A percentile compares a stretch with the other conserved stretches of the same genome.
These are phyloP conservation scores for Pseudomugil tenellus DNA, from an alignment of 2,797 vertebrate genomes.

Conservation along the genomic window DNA sequence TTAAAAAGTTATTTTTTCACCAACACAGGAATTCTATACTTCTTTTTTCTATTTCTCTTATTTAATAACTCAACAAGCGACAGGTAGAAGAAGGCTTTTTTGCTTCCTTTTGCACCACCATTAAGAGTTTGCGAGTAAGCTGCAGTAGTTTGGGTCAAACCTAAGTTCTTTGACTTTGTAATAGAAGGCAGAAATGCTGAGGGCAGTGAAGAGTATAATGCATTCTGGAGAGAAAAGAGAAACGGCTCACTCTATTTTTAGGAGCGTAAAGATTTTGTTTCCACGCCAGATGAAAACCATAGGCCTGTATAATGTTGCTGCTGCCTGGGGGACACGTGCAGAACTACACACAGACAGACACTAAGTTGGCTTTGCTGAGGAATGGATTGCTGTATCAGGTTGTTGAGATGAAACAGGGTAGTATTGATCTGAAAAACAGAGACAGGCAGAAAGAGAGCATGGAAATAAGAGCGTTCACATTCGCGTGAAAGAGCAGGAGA, in stretches of 20 bases:
- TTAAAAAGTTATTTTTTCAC: not conserved
- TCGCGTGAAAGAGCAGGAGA: slow-evolving; percentile 71
- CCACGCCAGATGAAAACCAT: slow-evolving; percentile 77
- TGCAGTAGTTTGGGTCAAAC: slow-evolving; percentile 40
- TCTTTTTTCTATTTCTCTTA: not conserved
- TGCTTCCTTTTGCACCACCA: slow-evolving; percentile 1
- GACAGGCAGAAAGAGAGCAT: slow-evolving; percentile 41
- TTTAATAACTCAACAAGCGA: slow-evolving; percentile 5
- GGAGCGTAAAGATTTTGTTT: slow-evolving; percentile 75
- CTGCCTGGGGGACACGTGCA: slow-evolving; percentile 60
- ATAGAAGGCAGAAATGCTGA: slow-evolving; percentile 52
- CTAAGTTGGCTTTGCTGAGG: slow-evolving; percentile 38
- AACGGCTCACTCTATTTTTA: slow-evolving; percentile 73
- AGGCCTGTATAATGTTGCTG: slow-evolving; percentile 70
- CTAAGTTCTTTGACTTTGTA: slow-evolving; percentile 63
- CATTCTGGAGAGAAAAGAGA: slow-evolving; percentile 67
- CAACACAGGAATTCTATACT: not conserved
- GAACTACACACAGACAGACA: slow-evolving; percentile 6
- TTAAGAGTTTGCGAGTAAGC: slow-evolving; percentile 33
- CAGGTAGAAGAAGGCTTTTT: slow-evolving; percentile 4
- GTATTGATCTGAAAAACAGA: slow-evolving; percentile 76
- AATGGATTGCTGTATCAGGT: slow-evolving; percentile 54
- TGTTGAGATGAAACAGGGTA: slow-evolving; percentile 62
- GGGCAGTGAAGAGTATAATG: slow-evolving; percentile 62
- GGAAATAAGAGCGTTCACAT: slow-evolving; percentile 52